phyloP scores from a whole-genome alignment of 2,113 vertebrate species.

The Arizona elegans region DNA sequence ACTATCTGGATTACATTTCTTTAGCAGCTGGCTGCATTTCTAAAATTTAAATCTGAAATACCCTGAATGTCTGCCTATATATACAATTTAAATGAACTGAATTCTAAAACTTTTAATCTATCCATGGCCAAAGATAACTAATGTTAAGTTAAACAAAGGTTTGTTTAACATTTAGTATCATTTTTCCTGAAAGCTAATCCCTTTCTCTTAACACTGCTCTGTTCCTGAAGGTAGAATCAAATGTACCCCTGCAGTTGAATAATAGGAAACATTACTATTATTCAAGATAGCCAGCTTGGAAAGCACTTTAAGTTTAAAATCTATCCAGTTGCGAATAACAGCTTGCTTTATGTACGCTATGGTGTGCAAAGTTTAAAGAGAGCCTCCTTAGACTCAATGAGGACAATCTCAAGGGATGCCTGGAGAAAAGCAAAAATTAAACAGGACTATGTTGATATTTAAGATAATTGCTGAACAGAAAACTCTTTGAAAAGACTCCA shows the following conservation, averaged over 20 bases:
- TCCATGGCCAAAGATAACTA: not conserved
- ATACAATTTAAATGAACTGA: not conserved
- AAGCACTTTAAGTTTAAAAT: not conserved
- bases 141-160: not conserved
- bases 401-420: too few relatives aligned
- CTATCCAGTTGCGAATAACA: not conserved
- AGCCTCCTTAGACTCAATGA: not conserved
- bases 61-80: not conserved
- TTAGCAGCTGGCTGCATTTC: not conserved
- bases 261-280: not conserved
- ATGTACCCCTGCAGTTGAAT: not conserved
- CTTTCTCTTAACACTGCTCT: not conserved
- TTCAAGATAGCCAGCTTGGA: not conserved
- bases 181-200: not conserved
- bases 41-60: not conserved
- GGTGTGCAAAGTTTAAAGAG: not conserved
- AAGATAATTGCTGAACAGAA: not conserved
- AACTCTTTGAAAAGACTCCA: not conserved
- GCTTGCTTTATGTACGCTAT: not conserved
- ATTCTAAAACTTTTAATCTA: not conserved
- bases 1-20: not conserved
- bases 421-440: not conserved
- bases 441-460: not conserved
- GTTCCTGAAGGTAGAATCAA: not conserved
- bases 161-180: not conserved